Percentiles rank a stretch among this genome's conserved stretches.
These are phyloP conservation scores for Trematomus bernacchii DNA, from an alignment of 2,797 vertebrate species.

Conservation along the genomic window DNA sequence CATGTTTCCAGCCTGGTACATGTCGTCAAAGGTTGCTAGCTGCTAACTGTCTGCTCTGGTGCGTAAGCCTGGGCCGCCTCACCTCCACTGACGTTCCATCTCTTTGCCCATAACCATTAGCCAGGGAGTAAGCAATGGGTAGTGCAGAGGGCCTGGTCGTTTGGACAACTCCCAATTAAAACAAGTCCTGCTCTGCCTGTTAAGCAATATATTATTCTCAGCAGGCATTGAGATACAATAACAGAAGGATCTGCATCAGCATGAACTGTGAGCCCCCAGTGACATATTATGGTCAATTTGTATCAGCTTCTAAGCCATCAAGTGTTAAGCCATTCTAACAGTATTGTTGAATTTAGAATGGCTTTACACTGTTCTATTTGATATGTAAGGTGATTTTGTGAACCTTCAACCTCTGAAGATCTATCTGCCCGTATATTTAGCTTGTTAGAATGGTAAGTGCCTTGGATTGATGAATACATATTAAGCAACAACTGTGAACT, in stretches of 20 bases:
- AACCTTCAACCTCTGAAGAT: slow-evolving; percentile 44
- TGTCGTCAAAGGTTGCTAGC: no score
- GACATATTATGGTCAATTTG: slow-evolving; percentile 2
- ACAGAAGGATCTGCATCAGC: slow-evolving; percentile 16
- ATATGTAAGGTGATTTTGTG: slow-evolving; percentile 55
- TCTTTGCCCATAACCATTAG: no score
- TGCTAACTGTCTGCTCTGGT: no score
- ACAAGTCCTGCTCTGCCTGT: slow-evolving; percentile 25
- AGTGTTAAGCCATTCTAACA: background rate
- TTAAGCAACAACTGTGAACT: slow-evolving; percentile 69
- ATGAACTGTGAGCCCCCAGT: slow-evolving; percentile 12
- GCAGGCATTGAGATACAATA: slow-evolving; percentile 16
- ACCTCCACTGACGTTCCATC: no score
- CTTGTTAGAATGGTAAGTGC: slow-evolving; percentile 48
- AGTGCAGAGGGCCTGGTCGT: slow-evolving; percentile 19
- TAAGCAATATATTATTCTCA: slow-evolving; percentile 21
- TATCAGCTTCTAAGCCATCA: background rate
- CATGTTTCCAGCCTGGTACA: no score
- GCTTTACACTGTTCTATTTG: slow-evolving; percentile 52
- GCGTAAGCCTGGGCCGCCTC: no score
- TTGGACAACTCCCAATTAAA: slow-evolving; percentile 28
- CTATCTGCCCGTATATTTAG: slow-evolving; percentile 44
- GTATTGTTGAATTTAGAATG: slow-evolving; percentile 20
- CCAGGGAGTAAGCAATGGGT: background rate
- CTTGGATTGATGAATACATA: slow-evolving; percentile 66